Evolutionary conservation across 2,888 invertebrate genomes (phyloP).

Genomic region (Drosophila leonis): DNA sequence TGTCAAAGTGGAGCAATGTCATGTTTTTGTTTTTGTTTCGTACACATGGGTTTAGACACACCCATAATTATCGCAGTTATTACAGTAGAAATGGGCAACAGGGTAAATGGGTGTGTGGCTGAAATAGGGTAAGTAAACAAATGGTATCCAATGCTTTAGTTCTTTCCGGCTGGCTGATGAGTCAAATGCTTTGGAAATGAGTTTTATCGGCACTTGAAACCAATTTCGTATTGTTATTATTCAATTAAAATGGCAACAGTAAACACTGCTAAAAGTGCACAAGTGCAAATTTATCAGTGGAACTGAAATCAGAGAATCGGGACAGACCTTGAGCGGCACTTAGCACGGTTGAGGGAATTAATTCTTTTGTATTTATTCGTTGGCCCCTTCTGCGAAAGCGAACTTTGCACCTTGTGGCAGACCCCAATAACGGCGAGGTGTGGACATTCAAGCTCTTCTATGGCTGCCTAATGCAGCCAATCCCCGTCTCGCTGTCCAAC

Average conservation of each 20-base stretch:
- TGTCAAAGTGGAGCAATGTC: constrained; percentile 40
- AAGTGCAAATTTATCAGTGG: background rate
- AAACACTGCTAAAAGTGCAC: background rate
- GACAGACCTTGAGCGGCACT: constrained; percentile 66
- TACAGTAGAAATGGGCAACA: constrained; percentile 4
- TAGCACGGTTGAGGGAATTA: constrained; percentile 39
- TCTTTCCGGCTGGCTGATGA: constrained; percentile 34
- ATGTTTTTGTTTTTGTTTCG: constrained; percentile 24
- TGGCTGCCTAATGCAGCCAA: constrained; percentile 53
- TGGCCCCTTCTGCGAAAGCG: constrained; percentile 26
- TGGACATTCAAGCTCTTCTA: constrained; percentile 54
- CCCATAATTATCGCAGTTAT: constrained; percentile 19
- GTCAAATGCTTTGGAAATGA: constrained; percentile 20
- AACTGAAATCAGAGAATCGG: constrained; percentile 37
- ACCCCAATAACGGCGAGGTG: constrained; percentile 8
- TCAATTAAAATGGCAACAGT: constrained; percentile 3
- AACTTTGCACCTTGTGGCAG: constrained; percentile 47
- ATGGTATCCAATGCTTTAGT: constrained; percentile 7
- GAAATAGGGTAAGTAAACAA: constrained; percentile 12
- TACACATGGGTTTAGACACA: constrained; percentile 22
- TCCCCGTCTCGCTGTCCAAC: constrained; percentile 39
- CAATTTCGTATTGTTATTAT: constrained; percentile 47
- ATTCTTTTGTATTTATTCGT: constrained; percentile 41
- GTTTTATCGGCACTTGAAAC: background rate
- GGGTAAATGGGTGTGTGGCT: constrained; percentile 44